Evolutionary conservation across 2,797 vertebrate genomes (phyloP), one percentile per base, ranked within the genome.

Genomic region (Halcyon smyrnensis): DNA sequence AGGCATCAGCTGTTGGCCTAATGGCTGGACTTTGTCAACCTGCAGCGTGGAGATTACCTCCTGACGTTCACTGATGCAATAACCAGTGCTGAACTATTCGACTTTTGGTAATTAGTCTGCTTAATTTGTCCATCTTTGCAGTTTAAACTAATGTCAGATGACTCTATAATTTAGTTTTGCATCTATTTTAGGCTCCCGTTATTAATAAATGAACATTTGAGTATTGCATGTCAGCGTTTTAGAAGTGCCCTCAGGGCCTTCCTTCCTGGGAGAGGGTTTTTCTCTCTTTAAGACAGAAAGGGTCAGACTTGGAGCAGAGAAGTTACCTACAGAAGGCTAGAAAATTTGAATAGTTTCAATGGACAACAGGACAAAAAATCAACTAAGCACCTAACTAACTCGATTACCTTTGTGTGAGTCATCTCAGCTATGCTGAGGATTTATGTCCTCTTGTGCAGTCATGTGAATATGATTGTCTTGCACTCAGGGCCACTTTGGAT

Each of bases 111-210:
- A 85, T 88, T 86, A 48, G 59, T 48, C 34, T 27, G 8, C 59
- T 94, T 89, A 30, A 45, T 95, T 84, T 95, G 76, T 75, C 60
- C 65, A 48, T 85, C 37, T 96, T 87, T 90, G 48, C 69, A 74
- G 87, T 90, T 93, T 74, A 41, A 91, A 70, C 45, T 70, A 27
- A 60, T 34, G 71, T 73, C 86, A 80, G 62, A 43, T 92, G 37
- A 71, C 48, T 82, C n/a, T 51, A 2, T 77, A 45, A 69, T 92
- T 79, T 87, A 54, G 76, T 91, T 92, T 75, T 83, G 32, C 30
- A 32, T 86, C 67, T 77, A 24, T 24, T 86, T 87, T 70, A 75
- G 32, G 36, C 41, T 93, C 7, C 36, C 1, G 3, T 93, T 89
- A 77, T 68, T 79, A 94, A 89, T 59, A 80, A 84, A 89, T 62